A percentile compares a stretch with the other conserved stretches of the same genome.
Conservation (phyloP, 1,140 invertebrate species). For the Listronotus bonariensis region DNA sequence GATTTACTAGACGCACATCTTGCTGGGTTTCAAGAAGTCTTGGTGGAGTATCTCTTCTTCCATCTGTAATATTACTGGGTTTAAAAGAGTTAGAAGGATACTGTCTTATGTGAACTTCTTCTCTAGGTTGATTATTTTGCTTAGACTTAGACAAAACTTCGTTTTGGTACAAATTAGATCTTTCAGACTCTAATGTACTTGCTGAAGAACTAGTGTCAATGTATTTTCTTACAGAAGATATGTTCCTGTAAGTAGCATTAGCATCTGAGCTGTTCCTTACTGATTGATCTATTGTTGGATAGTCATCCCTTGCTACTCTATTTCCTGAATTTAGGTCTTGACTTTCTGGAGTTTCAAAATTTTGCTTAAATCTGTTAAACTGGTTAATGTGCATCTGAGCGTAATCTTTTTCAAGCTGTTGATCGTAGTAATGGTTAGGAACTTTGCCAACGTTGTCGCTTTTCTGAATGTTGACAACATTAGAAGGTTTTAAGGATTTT, state of each 20-base stretch:
- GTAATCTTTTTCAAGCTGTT: constrained; percentile 43
- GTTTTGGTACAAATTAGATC: constrained; percentile 41
- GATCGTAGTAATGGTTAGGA: constrained; percentile 6
- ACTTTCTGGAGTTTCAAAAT: constrained; percentile 32
- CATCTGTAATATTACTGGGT: constrained; percentile 15
- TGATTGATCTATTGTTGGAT: constrained; percentile 43
- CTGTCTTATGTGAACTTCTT: constrained; percentile 6
- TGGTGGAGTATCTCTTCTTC: constrained; percentile 45
- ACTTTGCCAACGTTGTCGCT: constrained; percentile 17
- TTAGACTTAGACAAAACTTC: constrained; percentile 8
- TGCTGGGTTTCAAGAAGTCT: constrained; percentile 45
- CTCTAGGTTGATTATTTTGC: constrained; percentile 12
- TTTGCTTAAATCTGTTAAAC: constrained; percentile 44
- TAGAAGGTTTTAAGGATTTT: neutral
- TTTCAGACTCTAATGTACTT: constrained; percentile 48
- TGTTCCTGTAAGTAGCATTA: constrained; percentile 40
- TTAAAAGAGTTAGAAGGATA: constrained; percentile 4
- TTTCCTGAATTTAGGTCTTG: constrained; percentile 1
- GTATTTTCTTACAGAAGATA: constrained; percentile 43
- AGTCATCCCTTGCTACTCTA: constrained; percentile 23
- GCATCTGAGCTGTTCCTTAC: constrained; percentile 19
- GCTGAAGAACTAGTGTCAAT: constrained; percentile 52
- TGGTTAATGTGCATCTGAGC: constrained; percentile 46
- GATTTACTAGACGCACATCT: constrained; percentile 49
- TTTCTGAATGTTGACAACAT: constrained; percentile 14